A percentile compares a stretch with the other conserved stretches of the same genome.
These are phyloP conservation scores for Gracilinanus agilis DNA, from an alignment of 2,113 vertebrate genomes.

Conservation along the genomic window DNA sequence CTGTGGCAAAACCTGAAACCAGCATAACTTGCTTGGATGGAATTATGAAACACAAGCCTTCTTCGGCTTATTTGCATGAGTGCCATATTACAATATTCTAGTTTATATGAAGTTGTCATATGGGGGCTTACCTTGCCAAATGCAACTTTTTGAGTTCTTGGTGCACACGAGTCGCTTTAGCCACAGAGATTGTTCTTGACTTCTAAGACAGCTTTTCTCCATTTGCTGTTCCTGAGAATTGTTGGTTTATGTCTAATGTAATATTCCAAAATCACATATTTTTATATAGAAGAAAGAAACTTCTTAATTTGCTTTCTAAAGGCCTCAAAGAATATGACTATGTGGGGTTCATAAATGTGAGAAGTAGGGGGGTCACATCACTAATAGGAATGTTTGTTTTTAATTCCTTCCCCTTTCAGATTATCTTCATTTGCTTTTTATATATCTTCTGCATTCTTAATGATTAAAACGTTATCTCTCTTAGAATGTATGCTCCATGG, in stretches of 20 bases:
- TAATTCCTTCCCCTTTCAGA: background rate
- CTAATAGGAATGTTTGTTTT: background rate
- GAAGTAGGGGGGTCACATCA: background rate
- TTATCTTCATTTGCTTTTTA: background rate
- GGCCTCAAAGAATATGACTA: background rate
- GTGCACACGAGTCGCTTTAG: background rate
- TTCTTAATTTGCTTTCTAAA: background rate
- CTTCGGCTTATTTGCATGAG: slow-evolving; percentile 11
- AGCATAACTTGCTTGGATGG: background rate
- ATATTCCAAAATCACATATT: background rate
- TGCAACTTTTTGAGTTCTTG: background rate
- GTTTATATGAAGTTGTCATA: background rate
- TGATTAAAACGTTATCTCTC: background rate
- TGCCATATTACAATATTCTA: background rate
- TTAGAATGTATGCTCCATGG: background rate
- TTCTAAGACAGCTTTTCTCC: slow-evolving; percentile 3
- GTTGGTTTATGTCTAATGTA: background rate
- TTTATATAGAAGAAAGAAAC: background rate
- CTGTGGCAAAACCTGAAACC: slow-evolving; percentile 23
- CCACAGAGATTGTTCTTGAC: background rate
- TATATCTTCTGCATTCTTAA: background rate
- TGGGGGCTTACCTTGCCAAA: background rate
- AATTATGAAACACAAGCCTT: background rate
- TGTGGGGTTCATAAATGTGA: background rate
- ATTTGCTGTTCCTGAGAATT: background rate